Base-by-base conservation (phyloP, 2,888 invertebrate species). In the Coremacera marginata region DNA sequence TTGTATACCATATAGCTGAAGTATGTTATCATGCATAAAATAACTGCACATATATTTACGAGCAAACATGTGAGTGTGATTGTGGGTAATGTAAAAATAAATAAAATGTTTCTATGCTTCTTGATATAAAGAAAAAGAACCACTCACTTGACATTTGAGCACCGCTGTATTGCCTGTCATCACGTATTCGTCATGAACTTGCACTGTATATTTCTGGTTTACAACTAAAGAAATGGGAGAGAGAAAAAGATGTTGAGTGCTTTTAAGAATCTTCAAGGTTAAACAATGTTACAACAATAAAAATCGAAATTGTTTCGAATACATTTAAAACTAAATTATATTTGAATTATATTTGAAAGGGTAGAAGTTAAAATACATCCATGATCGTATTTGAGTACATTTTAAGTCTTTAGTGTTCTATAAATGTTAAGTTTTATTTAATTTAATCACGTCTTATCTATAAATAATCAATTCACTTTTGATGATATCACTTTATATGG, bases 121-220 rank as follows among this genome's bases (percentile, higher is more conserved):
- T 73, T 44, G 4, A 44, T 52, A 31, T 49, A 55, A 19, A 57
- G 1, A 51, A 76, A 27, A 55, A 14, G 22, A 49, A 65, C 9
- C 0, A 63, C 86, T 87, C 81, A 89, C 89, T 86, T 95, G 93
- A 90, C 98, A 98, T 86, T 95, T 94, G 81, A 98, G 92, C 80
- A 97, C 94, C 3, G 96, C 97, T 14, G 96, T 95, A 90, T 97
- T 97, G 75, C 97, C 97, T 77, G 94, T 92, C 90, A 96, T 95
- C 86, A 96, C 96, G 90, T 96, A 96, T 88, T 96, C 96, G 89
- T 97, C 96, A 82, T 95, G 95, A 81, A 97, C 96, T 90, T 95
- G 94, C 70, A 97, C 95, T 83, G 95, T 95, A 92, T 96, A 97
- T 84, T 95, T 94, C 86, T 94, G 94, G 88, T 94, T 94, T 80